Conservation (phyloP, 2,888 invertebrate species). For the Sarcophaga subvicina region DNA sequence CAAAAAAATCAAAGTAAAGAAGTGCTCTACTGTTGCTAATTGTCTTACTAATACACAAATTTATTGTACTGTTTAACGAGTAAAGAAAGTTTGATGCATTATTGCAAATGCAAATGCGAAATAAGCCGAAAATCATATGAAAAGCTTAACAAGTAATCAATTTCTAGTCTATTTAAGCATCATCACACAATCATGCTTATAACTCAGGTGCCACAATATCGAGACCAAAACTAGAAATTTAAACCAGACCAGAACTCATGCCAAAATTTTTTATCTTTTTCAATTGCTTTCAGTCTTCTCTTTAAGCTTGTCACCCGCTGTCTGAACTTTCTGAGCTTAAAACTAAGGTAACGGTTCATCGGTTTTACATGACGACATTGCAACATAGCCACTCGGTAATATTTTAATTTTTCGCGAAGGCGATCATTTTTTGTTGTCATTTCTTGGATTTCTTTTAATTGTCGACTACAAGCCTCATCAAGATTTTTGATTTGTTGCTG, state of each 20-base stretch:
- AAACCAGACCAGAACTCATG: neutral
- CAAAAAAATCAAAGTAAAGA: too few species aligned
- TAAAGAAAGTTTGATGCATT: too few species aligned
- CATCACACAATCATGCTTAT: too few species aligned
- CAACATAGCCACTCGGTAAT: neutral
- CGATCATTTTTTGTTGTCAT: neutral
- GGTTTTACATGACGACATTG: neutral
- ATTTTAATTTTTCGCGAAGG: neutral
- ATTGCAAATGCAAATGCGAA: too few species aligned
- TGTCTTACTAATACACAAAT: too few species aligned
- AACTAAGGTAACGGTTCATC: neutral
- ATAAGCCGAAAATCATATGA: too few species aligned
- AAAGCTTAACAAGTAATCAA: too few species aligned
- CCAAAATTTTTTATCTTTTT: neutral
- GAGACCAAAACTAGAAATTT: neutral
- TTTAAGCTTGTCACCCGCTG: neutral
- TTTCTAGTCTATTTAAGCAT: too few species aligned
- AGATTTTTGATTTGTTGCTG: conserved; percentile 32
- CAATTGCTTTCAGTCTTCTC: neutral
- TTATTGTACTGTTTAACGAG: too few species aligned
- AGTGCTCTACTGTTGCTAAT: too few species aligned
- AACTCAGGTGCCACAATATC: too few species aligned
- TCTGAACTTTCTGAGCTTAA: neutral
- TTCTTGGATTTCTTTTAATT: neutral
- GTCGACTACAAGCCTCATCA: neutral